phyloP scores from a whole-genome alignment of 2,113 vertebrate species.

The Struthidea cinerea region DNA sequence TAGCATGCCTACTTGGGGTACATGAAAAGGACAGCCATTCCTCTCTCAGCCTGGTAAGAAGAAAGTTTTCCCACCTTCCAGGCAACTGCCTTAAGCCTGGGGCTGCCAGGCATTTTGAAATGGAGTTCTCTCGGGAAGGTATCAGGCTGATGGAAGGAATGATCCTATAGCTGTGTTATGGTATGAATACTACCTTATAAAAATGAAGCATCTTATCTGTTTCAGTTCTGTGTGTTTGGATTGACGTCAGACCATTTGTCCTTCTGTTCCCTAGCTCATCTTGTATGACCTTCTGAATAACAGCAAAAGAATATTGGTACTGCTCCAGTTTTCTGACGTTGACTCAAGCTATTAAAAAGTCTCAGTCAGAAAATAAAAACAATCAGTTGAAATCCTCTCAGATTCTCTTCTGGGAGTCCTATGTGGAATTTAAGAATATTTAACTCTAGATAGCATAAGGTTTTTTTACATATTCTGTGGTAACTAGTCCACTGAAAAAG shows the following conservation, averaged over 20 bases:
- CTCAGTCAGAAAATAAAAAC: conserved; percentile 26
- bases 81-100: not conserved
- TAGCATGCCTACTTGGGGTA: not conserved
- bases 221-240: not conserved
- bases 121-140: not conserved
- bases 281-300: conserved; percentile 27
- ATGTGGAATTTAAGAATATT: not conserved
- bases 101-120: not conserved
- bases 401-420: conserved; percentile 6
- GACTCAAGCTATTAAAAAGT: conserved; percentile 17
- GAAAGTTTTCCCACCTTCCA: not conserved
- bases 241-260: conserved; percentile 28
- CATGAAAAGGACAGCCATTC: not conserved
- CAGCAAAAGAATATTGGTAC: conserved; percentile 13
- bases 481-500: not conserved
- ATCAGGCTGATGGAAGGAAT: not conserved
- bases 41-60: not conserved
- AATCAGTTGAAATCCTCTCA: not conserved
- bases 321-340: conserved; percentile 27
- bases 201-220: not conserved
- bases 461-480: not conserved
- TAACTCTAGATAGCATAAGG: not conserved
- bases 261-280: conserved; percentile 14
- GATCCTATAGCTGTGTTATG: not conserved
- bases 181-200: not conserved